These are phyloP conservation scores for Nyctereutes procyonoides DNA, from an alignment of 2,113 vertebrate genomes.

Conservation along the genomic window DNA sequence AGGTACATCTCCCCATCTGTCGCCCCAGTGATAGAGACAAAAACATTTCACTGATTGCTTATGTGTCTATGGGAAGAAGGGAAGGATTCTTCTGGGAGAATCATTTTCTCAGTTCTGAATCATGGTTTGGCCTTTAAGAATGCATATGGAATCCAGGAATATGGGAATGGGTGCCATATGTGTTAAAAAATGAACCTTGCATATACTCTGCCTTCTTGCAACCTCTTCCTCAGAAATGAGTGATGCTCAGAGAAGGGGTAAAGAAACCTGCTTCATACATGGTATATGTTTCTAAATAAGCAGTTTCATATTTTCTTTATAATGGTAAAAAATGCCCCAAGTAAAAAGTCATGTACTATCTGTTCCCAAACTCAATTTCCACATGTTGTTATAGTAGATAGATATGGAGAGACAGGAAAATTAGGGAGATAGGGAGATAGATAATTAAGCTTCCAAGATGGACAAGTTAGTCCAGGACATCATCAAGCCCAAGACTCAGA, in stretches of 20 bases:
- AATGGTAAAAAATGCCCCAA: background rate
- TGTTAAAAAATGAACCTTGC: background rate
- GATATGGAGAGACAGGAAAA: background rate
- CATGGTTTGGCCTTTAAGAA: background rate
- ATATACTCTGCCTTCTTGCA: accelerated
- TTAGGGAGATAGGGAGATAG: background rate
- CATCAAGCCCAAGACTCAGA: background rate
- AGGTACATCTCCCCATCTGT: background rate
- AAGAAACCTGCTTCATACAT: background rate
- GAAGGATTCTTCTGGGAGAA: background rate
- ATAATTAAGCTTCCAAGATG: background rate
- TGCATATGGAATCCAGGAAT: background rate
- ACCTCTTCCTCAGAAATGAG: background rate
- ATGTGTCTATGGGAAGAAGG: background rate
- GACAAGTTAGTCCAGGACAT: background rate
- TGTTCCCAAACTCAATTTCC: background rate
- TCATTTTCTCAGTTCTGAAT: background rate
- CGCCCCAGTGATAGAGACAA: background rate
- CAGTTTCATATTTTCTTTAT: background rate
- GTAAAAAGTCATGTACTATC: background rate
- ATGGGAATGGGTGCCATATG: background rate
- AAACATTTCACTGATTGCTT: background rate
- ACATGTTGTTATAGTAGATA: background rate
- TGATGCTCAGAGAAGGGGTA: background rate
- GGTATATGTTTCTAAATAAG: background rate